phyloP scores from a whole-genome alignment of 2,797 vertebrate species.

The Saxicola maurus region DNA sequence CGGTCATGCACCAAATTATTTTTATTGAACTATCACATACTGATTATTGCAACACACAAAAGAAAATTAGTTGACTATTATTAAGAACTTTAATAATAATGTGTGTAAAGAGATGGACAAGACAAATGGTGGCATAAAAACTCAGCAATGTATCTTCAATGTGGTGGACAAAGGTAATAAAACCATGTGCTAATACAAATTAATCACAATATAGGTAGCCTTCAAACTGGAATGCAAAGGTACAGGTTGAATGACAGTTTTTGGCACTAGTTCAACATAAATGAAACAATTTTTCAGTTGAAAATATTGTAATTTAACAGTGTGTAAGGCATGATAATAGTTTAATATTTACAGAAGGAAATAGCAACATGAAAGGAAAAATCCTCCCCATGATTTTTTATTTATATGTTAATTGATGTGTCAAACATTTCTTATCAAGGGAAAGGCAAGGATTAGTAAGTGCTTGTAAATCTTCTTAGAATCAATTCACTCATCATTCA shows the following conservation, averaged over 20 bases:
- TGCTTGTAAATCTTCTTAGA: not conserved
- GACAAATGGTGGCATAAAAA: not conserved
- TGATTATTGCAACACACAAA: not conserved
- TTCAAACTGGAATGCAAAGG: not conserved
- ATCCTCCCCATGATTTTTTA: not conserved
- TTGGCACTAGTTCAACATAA: not conserved
- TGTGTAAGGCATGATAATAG: not conserved
- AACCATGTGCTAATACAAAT: not conserved
- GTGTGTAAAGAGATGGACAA: not conserved
- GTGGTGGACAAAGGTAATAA: not conserved
- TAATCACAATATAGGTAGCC: not conserved
- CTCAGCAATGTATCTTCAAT: not conserved
- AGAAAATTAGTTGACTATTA: not conserved
- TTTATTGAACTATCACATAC: not conserved
- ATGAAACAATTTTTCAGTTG: not conserved
- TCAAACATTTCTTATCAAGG: not conserved
- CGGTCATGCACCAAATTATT: not conserved
- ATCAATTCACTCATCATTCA: not conserved
- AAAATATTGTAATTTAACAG: not conserved
- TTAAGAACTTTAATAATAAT: not conserved
- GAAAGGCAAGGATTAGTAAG: not conserved
- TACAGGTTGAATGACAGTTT: not conserved
- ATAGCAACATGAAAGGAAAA: not conserved
- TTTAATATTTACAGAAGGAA: not conserved
- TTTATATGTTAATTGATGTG: not conserved